Conservation (phyloP, 2,797 vertebrate genomes). For the Chloroceryle amazona region DNA sequence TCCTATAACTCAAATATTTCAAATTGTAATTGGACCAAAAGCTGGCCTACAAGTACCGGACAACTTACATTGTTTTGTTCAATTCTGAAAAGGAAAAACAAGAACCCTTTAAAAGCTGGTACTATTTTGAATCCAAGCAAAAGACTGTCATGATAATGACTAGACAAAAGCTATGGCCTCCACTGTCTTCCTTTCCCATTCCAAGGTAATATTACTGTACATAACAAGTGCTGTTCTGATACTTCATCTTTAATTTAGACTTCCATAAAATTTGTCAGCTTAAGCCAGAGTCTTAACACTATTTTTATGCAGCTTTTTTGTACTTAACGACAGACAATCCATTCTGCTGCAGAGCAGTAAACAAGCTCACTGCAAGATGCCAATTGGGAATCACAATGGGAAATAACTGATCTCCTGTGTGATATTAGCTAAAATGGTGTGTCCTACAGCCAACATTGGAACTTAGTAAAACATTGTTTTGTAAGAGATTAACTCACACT, state of each 20-base stretch:
- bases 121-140: neutral
- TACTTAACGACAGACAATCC: constrained; percentile 28
- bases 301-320: constrained; percentile 51
- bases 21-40: constrained; percentile 14
- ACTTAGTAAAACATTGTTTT: constrained; percentile 10
- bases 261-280: constrained; percentile 45
- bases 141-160: neutral
- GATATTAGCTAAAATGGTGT: constrained; percentile 55
- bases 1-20: constrained; percentile 41
- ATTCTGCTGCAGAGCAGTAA: constrained; percentile 29
- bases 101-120: neutral
- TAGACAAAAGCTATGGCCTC: neutral
- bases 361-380: constrained; percentile 63
- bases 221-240: neutral
- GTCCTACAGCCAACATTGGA: constrained; percentile 76
- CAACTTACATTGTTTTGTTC: neutral
- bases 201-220: constrained; percentile 12
- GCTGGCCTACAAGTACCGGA: neutral
- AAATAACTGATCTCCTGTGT: constrained; percentile 69
- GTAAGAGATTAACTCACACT: constrained; percentile 40
- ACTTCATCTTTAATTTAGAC: constrained; percentile 50
- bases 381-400: constrained; percentile 59
- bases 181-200: constrained; percentile 8
- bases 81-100: constrained; percentile 10
- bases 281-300: constrained; percentile 30